These are phyloP conservation scores for Calidris pugnax DNA, from an alignment of 2,113 vertebrate genomes.

Conservation along the genomic window DNA sequence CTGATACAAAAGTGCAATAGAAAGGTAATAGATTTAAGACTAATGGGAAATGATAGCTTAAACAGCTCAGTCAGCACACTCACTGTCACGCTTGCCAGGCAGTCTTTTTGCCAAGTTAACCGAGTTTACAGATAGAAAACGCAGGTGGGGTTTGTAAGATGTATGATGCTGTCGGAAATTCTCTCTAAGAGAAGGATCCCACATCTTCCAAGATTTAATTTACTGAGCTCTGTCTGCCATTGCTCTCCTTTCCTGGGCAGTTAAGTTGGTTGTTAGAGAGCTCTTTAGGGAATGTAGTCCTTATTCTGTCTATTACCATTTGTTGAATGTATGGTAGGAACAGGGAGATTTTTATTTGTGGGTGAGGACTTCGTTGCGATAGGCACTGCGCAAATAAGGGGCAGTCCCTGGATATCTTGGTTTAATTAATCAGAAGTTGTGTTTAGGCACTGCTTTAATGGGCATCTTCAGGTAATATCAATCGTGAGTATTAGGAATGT, in stretches of 20 bases:
- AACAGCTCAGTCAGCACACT: not conserved
- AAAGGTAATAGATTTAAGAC: not conserved
- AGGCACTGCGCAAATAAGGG: not conserved
- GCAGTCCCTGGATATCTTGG: not conserved
- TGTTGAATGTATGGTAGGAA: not conserved
- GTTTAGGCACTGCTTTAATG: not conserved
- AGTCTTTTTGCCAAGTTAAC: not conserved
- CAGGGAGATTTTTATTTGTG: not conserved
- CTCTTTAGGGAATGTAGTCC: not conserved
- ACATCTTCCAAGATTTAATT: constrained; percentile 31
- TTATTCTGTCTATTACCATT: not conserved
- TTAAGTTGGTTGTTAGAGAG: not conserved
- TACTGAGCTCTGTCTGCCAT: not conserved
- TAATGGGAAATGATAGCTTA: constrained; percentile 1
- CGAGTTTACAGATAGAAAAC: not conserved
- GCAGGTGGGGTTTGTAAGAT: not conserved
- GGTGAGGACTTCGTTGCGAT: not conserved
- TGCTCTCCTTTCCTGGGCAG: not conserved
- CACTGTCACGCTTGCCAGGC: not conserved
- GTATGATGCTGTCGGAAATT: not conserved
- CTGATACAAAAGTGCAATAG: not conserved
- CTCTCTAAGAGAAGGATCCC: not conserved
- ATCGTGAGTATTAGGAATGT: not conserved
- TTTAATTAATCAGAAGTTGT: not conserved
- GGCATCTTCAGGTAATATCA: not conserved